These are phyloP conservation scores for Phoxinus phoxinus DNA, from an alignment of 2,113 vertebrate genomes.

Conservation along the genomic window DNA sequence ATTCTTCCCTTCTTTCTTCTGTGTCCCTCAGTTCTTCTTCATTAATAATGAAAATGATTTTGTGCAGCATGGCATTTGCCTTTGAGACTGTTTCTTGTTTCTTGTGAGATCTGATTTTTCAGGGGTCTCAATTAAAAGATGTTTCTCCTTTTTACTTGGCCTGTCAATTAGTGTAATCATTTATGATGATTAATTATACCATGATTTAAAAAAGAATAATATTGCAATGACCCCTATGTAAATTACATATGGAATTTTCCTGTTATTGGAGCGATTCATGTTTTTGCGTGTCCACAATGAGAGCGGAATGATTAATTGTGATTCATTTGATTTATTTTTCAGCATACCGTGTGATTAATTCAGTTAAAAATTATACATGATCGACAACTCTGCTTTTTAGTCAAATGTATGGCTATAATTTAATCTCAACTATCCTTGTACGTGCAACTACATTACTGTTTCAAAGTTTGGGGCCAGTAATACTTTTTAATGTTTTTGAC, in stretches of 20 bases:
- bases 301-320: not conserved
- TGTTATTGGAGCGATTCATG: not conserved
- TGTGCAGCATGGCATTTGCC: conserved; percentile 36
- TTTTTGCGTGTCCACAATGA: not conserved
- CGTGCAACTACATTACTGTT: not conserved
- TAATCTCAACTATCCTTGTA: not conserved
- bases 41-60: conserved; percentile 44
- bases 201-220: not conserved
- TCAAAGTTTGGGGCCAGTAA: not conserved
- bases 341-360: not conserved
- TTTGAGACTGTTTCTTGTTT: conserved; percentile 25
- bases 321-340: not conserved
- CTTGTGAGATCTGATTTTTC: not conserved
- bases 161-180: not conserved
- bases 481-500: not conserved
- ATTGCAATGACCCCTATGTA: not conserved
- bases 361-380: not conserved
- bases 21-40: conserved; percentile 23
- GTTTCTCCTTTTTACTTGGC: not conserved
- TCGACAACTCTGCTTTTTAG: not conserved
- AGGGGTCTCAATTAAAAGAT: not conserved
- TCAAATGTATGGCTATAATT: not conserved
- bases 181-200: not conserved
- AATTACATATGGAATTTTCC: not conserved
- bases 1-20: conserved; percentile 15